Evolutionary conservation across 2,797 vertebrate genomes (phyloP).

Genomic region (Lagorchestes hirsutus): DNA sequence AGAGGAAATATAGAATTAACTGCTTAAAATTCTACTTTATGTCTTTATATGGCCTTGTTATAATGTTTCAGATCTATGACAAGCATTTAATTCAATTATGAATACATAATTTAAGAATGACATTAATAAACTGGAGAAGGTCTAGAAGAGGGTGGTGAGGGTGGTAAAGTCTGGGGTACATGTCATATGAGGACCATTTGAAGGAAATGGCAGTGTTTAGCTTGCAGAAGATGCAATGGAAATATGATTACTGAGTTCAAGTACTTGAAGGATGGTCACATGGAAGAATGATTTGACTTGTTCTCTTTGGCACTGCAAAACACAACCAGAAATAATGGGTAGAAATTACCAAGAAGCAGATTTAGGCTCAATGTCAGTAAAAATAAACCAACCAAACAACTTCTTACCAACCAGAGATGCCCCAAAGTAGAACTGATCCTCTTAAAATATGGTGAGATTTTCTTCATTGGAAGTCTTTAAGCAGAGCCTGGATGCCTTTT

Average conservation of each 20-base stretch:
- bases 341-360: neutral
- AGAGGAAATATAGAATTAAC: slow-evolving; percentile 34
- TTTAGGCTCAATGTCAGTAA: neutral
- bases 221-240: neutral
- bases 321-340: neutral
- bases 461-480: neutral
- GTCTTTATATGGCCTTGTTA: slow-evolving; percentile 44
- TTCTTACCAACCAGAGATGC: neutral
- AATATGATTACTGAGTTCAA: neutral
- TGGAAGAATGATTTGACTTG: neutral
- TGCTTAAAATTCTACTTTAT: neutral
- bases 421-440: neutral
- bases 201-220: neutral
- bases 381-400: neutral
- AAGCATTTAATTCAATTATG: neutral
- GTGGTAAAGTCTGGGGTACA: slow-evolving; percentile 8
- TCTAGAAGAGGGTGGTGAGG: neutral
- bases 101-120: neutral
- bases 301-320: neutral
- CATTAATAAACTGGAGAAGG: neutral
- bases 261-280: neutral
- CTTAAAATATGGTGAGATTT: neutral
- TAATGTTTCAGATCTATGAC: neutral
- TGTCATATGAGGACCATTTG: neutral
- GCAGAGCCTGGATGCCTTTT: neutral